These are phyloP conservation scores for Lumbricus terrestris DNA, from an alignment of 2,888 invertebrate genomes.

Conservation along the genomic window DNA sequence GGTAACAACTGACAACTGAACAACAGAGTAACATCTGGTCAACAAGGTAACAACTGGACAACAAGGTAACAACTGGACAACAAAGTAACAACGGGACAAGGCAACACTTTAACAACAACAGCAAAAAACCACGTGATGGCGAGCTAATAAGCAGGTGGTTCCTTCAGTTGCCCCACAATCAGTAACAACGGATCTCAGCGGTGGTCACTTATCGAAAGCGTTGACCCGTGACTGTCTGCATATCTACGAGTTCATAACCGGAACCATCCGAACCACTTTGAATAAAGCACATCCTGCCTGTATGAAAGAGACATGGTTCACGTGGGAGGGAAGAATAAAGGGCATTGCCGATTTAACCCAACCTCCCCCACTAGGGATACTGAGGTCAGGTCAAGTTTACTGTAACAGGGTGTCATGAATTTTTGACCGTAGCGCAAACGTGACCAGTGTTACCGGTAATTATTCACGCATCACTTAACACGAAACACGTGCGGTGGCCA, in stretches of 20 bases:
- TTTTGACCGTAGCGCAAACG: background rate
- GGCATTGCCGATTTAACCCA: too few relatives aligned
- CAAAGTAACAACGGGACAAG: background rate
- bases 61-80: background rate
- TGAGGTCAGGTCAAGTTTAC: background rate
- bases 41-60: background rate
- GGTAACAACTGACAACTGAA: background rate
- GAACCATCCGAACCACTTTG: background rate
- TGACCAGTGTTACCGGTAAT: background rate
- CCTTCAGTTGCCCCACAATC: background rate
- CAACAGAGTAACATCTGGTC: background rate
- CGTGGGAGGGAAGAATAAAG: background rate
- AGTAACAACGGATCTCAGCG: background rate
- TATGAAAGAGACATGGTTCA: background rate
- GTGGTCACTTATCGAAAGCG: background rate
- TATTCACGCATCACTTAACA: background rate
- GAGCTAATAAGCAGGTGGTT: background rate
- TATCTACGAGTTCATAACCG: background rate
- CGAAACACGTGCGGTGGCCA: background rate
- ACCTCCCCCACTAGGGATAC: background rate
- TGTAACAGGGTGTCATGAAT: background rate
- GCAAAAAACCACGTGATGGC: background rate
- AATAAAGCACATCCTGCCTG: background rate
- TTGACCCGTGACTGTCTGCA: background rate
- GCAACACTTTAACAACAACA: background rate